Base-by-base conservation (phyloP, 2,888 invertebrate genomes). In the Cheilosia scutellata region DNA sequence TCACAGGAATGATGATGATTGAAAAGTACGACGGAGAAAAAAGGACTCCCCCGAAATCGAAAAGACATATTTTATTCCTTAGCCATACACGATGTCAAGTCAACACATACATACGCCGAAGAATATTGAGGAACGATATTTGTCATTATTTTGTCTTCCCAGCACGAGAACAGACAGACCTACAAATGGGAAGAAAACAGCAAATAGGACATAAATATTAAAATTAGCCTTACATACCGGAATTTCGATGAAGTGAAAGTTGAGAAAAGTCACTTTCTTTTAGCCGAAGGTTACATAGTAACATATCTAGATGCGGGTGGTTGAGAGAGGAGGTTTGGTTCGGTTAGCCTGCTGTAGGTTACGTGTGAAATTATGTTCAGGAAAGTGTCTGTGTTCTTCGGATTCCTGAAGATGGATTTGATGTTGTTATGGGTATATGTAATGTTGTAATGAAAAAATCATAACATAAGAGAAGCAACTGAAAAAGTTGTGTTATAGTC, bases 1-100 rank as follows among this genome's bases (percentile, higher is more conserved):
- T 86, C 86, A 86, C 82, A 57, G 66, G 66, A 86, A 82, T 86
- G 86, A 77, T 82, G 82, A 80, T 86, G 86, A 86, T 86, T 86
- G 86, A 86, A 82, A 72, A 77, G 86, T 82, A 86, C 82, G 80
- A 77, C 25, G 51, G 9, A 65, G 53, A 58, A 44, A n/a, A 42
- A 55, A 37, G 40, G 55, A 66, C 57, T 53, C 37, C 25, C 65
- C n/a, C 27, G 33, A n/a, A n/a, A n/a, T n/a, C n/a, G n/a, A 60
- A 75, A 51, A 47, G 37, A 70, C 31, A 70, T 60, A 49, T 31
- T 62, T 29, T 55, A 11, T 29, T 16, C 58, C 29, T 11, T 13
- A n/a, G 44, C 13, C 31, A 29, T 49, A 13, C 51, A 60, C 27
- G 51, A 29, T 80, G 80, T 80, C 74, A 84, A 71, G 63, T 79